Evolutionary conservation across 2,113 vertebrate species (phyloP).

Genomic region (Leucosticte australis): DNA sequence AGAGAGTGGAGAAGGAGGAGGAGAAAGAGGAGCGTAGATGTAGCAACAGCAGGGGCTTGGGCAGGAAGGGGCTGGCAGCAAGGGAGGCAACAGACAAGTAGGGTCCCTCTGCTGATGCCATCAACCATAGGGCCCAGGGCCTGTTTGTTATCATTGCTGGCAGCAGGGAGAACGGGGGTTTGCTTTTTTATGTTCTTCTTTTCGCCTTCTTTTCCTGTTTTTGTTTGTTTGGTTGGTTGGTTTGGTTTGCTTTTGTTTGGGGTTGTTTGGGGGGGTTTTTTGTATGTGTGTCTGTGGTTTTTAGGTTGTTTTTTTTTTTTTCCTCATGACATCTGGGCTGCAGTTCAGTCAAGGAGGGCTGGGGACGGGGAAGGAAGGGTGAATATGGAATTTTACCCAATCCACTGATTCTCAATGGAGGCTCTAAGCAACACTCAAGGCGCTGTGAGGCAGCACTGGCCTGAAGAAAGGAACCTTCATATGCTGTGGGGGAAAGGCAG

Average conservation of each 20-base stretch:
- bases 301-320: neutral
- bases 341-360: constrained; percentile 49
- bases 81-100: neutral
- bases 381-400: constrained; percentile 78
- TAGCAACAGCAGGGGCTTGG: neutral
- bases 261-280: neutral
- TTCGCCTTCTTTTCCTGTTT: neutral
- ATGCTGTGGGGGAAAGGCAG: neutral
- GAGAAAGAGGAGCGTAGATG: neutral
- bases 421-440: constrained; percentile 44
- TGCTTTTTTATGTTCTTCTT: neutral
- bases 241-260: neutral
- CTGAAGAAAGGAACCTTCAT: constrained; percentile 35
- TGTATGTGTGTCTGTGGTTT: neutral
- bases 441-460: constrained; percentile 4
- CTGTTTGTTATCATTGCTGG: neutral
- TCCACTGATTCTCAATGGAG: constrained; percentile 76
- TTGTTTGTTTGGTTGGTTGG: neutral
- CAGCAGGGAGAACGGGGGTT: neutral
- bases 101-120: constrained; percentile 38
- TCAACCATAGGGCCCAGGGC: constrained; percentile 35
- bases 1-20: neutral
- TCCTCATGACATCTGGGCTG: constrained; percentile 38
- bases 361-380: neutral
- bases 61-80: neutral